A percentile compares a stretch with the other conserved stretches of the same genome.
These are phyloP conservation scores for Eclectus roratus DNA, from an alignment of 2,113 vertebrate species.

Conservation along the genomic window DNA sequence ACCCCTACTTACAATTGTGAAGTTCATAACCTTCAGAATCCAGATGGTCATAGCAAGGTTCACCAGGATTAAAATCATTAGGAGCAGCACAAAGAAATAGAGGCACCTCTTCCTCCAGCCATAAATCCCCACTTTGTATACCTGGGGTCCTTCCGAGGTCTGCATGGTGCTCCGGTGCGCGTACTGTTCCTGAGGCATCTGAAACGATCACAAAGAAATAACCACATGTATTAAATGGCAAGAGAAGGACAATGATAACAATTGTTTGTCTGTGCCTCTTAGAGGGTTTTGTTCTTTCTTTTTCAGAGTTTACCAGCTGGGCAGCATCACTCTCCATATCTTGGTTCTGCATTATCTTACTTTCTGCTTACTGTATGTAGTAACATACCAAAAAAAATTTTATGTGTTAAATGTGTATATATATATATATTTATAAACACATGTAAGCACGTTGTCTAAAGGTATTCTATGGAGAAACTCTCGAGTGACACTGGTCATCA, in stretches of 20 bases:
- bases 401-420: background rate
- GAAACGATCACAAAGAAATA: conserved; percentile 52
- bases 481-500: background rate
- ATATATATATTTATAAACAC: background rate
- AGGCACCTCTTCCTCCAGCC: conserved; percentile 99
- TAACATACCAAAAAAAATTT: background rate
- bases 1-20: conserved; percentile 94
- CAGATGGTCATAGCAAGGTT: conserved; percentile 99
- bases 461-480: conserved; percentile 13
- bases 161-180: conserved; percentile 91
- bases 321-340: background rate
- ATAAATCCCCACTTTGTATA: conserved; percentile 99
- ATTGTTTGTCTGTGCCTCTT: background rate
- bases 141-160: conserved; percentile 89
- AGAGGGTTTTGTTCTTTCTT: background rate
- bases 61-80: conserved; percentile 98
- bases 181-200: conserved; percentile 99
- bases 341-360: background rate
- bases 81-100: conserved; percentile 97
- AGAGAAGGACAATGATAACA: background rate
- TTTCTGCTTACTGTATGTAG: background rate
- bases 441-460: background rate
- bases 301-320: background rate
- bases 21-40: conserved; percentile 99
- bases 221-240: background rate